These are phyloP conservation scores for Microcebus ravelobensis DNA, from an alignment of 2,113 vertebrate genomes.

Conservation along the genomic window DNA sequence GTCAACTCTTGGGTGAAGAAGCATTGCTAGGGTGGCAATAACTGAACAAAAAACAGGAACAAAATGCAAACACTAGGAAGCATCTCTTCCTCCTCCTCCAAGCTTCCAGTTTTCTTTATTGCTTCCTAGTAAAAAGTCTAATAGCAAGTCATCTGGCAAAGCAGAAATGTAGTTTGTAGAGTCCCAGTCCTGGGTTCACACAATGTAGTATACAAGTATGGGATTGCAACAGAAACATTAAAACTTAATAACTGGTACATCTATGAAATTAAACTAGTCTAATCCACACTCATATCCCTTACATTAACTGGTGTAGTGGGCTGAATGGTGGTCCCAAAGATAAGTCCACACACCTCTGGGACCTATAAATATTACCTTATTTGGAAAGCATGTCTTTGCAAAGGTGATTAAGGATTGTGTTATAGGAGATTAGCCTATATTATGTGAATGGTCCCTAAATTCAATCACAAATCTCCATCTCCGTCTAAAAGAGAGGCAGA, in stretches of 20 bases:
- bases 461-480: background rate
- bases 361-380: background rate
- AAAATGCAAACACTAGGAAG: background rate
- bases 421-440: background rate
- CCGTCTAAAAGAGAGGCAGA: background rate
- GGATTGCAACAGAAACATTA: background rate
- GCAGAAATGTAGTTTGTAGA: background rate
- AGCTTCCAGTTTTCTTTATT: background rate
- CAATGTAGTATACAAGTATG: background rate
- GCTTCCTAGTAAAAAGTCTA: background rate
- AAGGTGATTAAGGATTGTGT: background rate
- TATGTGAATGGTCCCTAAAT: background rate
- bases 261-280: background rate
- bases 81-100: background rate
- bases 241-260: background rate
- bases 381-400: background rate
- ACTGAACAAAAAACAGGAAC: background rate
- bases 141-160: background rate
- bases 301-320: background rate
- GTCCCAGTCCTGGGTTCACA: background rate
- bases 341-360: background rate
- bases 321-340: background rate
- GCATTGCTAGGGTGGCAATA: background rate
- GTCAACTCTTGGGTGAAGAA: background rate
- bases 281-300: background rate